Conservation (phyloP, 1,140 invertebrate species). For the Apis dorsata region DNA sequence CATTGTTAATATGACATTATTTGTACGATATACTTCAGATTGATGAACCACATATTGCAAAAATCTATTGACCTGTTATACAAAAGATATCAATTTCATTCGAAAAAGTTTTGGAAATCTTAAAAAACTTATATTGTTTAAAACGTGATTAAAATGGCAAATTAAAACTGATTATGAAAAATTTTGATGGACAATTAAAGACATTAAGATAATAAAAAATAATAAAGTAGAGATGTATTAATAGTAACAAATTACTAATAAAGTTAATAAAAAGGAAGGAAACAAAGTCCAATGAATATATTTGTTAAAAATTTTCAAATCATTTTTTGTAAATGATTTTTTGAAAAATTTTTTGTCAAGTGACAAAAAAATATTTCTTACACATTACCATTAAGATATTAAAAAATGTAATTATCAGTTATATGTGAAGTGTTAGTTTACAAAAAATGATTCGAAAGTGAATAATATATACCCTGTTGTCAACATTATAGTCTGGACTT, state of each 20-base stretch:
- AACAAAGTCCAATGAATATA: background rate
- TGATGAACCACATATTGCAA: slow-evolving; percentile 73
- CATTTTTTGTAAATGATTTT: background rate
- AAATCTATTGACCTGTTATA: slow-evolving; percentile 63
- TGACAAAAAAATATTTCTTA: background rate
- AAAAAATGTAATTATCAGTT: background rate
- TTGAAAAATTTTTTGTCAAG: background rate
- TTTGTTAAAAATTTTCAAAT: background rate
- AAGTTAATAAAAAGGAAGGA: slow-evolving; percentile 21
- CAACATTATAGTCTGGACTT: slow-evolving; percentile 88
- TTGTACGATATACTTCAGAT: slow-evolving; percentile 82
- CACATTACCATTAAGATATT: background rate
- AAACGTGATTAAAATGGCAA: background rate
- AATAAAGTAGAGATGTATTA: background rate
- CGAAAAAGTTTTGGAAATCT: background rate
- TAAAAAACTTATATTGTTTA: background rate
- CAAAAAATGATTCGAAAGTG: background rate
- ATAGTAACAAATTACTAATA: too few species aligned
- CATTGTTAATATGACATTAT: slow-evolving; percentile 94
- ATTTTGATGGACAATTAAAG: too few species aligned
- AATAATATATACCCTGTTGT: slow-evolving; percentile 81
- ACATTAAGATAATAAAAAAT: too few species aligned
- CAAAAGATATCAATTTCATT: slow-evolving; percentile 34
- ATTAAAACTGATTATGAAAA: too few species aligned
- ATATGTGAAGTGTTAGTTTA: background rate